Conservation (phyloP, 2,797 vertebrate species). For the Acridotheres tristis region DNA sequence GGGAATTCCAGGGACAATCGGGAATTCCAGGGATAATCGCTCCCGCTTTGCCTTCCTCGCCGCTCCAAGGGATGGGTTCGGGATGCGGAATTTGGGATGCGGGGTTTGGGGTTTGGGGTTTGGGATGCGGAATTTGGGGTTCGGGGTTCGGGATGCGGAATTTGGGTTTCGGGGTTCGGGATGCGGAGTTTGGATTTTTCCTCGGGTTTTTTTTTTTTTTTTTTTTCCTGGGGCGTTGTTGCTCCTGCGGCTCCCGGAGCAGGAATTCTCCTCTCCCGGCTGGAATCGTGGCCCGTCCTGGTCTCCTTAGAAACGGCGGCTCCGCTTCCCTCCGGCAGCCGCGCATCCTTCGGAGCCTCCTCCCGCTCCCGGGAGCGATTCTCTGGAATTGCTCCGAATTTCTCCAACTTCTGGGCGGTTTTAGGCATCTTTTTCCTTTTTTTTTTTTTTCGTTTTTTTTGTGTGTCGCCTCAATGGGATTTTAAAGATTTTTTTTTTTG, state of each 20-base stretch:
- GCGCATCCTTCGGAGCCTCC: not conserved
- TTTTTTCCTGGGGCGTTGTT: too few species aligned
- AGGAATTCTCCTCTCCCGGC: not conserved
- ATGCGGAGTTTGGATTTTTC: not conserved
- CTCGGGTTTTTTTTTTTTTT: too few species aligned
- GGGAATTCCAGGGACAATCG: too few species aligned
- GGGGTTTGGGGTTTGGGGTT: too few species aligned
- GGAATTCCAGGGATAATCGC: too few species aligned
- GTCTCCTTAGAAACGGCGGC: slow-evolving; percentile 43
- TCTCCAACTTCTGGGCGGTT: not conserved
- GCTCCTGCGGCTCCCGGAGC: not conserved
- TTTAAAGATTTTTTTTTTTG: not conserved
- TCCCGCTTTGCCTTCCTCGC: not conserved
- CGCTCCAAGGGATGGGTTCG: too few species aligned
- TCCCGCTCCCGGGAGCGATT: not conserved
- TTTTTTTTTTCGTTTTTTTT: not conserved
- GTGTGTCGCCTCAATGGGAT: not conserved
- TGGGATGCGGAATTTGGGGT: too few species aligned
- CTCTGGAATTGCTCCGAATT: not conserved
- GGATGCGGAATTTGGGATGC: not conserved
- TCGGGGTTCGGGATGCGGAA: not conserved
- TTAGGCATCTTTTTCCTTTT: too few species aligned
- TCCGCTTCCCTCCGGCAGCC: not conserved
- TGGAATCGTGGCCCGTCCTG: slow-evolving; percentile 10
- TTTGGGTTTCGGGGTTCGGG: not conserved